Evolutionary conservation across 2,113 vertebrate genomes (phyloP), one percentile per base, ranked within the genome.

Genomic region (Myotis lucifugus): DNA sequence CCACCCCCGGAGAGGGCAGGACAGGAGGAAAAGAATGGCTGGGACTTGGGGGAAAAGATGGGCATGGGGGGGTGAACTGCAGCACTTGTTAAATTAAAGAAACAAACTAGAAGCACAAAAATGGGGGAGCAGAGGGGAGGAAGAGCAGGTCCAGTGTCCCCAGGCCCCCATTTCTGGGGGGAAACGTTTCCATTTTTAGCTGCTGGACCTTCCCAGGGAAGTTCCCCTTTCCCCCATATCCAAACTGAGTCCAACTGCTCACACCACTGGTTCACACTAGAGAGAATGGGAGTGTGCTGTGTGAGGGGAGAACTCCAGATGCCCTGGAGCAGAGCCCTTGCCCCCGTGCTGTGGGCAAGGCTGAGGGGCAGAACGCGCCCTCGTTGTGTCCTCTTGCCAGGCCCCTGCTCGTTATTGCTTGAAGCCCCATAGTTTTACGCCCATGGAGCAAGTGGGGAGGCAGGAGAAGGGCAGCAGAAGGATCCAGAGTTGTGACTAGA

Each of bases 361-460:
- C 72, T 52, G 95, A 91, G 78, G 90, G 81, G 84, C 95, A 96
- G 94, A 92, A 82, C 12, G 21, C 90, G 93, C 92, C 95, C 93
- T 96, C 84, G 74, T 85, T 56, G 42, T 74, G 78, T 97, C 96
- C 87, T 96, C 94, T 85, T 32, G 27, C 95, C 88, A 96, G 94
- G 89, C 93, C 96, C 91, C 91, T 94, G 87, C 85, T 96, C 54
- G 54, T 98, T 98, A 98, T 98, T 98, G 98, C 98, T 98, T 97
- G 96, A 97, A 96, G 97, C 97, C 95, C 97, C 97, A 97, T 90
- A 96, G 97, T 96, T 81, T 77, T 96, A 56, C 54, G 94, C 85
- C 95, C 96, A 97, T 97, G 95, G 97, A 94, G 96, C 92, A 59
- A 88, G 48, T 85, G 85, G 87, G 86, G 96, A 93, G 93, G 95